phyloP scores from a whole-genome alignment of 2,113 vertebrate genomes.

The Odocoileus virginianus region DNA sequence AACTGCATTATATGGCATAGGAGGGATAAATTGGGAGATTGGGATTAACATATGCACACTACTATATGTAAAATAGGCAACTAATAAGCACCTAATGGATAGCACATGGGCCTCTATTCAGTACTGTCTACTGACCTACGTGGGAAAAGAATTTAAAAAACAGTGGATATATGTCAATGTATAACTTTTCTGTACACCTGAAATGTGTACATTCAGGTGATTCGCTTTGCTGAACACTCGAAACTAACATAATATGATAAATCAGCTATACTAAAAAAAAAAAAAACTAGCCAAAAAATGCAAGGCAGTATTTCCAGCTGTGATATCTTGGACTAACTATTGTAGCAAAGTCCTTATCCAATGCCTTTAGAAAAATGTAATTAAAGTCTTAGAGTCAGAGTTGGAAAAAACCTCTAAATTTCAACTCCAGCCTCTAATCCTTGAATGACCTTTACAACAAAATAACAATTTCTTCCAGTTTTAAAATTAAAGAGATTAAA shows the following conservation, averaged over 20 bases:
- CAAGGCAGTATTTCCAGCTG: not conserved
- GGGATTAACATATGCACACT: not conserved
- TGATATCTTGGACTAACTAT: not conserved
- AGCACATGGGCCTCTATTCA: not conserved
- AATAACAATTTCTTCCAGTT: not conserved
- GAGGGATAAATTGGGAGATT: not conserved
- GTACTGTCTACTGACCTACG: not conserved
- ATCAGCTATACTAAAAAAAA: not conserved
- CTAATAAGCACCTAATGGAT: not conserved
- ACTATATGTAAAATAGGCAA: not conserved
- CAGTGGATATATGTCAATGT: not conserved
- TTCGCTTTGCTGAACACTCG: not conserved
- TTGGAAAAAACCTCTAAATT: slow-evolving; percentile 1
- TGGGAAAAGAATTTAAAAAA: not conserved
- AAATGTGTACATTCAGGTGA: not conserved
- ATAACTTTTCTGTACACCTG: not conserved
- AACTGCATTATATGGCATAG: not conserved
- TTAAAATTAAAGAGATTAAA: not conserved
- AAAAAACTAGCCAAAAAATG: not conserved
- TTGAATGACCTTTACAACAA: slow-evolving; percentile 20
- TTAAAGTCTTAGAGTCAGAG: not conserved
- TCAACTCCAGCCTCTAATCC: not conserved
- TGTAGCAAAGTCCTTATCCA: not conserved
- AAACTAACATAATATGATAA: not conserved
- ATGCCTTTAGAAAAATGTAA: not conserved